A percentile compares a stretch with the other conserved stretches of the same genome.
Evolutionary conservation across 2,113 vertebrate species (phyloP).

Genomic region (Bos javanicus): DNA sequence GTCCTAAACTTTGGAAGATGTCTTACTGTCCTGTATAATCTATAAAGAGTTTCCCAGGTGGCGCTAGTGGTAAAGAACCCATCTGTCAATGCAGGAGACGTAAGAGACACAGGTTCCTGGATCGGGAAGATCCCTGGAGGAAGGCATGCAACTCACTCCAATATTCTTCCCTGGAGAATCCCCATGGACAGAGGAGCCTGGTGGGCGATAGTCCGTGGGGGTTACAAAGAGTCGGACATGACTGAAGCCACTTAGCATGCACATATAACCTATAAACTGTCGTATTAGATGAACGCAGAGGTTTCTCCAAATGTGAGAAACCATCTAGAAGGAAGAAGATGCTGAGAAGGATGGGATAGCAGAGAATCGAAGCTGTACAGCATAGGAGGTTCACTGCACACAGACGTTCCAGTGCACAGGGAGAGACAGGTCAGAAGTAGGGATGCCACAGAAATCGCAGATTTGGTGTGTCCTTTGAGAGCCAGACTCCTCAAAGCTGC

Average conservation of each 20-base stretch:
- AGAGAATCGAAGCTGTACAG: neutral
- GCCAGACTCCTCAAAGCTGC: neutral
- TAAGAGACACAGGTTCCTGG: neutral
- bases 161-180: neutral
- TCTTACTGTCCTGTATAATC: neutral
- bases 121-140: neutral
- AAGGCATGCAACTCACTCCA: neutral
- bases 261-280: neutral
- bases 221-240: neutral
- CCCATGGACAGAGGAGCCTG: neutral
- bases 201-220: neutral
- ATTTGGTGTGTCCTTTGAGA: neutral
- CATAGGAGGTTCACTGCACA: fast-evolving
- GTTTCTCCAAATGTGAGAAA: neutral
- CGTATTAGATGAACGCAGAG: neutral
- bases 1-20: neutral
- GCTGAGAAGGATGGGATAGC: neutral
- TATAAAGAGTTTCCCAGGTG: neutral
- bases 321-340: neutral
- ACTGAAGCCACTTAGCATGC: neutral
- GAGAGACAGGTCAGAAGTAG: neutral
- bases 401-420: neutral
- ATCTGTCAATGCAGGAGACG: neutral
- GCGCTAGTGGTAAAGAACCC: neutral
- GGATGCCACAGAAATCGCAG: neutral